A percentile compares a stretch with the other conserved stretches of the same genome.
Evolutionary conservation across 2,797 vertebrate species (phyloP).

Genomic region (Acipenser oxyrinchus): DNA sequence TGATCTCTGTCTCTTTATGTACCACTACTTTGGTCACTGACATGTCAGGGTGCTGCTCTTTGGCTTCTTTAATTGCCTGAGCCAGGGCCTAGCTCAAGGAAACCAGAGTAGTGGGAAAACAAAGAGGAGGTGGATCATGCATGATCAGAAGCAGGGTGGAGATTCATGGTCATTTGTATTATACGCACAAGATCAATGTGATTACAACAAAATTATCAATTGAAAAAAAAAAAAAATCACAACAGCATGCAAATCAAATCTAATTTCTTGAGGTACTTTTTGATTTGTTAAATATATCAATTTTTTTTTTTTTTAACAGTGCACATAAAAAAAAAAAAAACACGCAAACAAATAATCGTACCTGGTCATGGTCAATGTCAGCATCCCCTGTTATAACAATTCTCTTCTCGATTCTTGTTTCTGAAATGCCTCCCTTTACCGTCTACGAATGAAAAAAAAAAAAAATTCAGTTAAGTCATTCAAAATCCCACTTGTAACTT

Average conservation of each 20-base stretch:
- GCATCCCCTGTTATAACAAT: slow-evolving; percentile 95
- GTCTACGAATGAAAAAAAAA: slow-evolving; percentile 61
- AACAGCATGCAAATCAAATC: slow-evolving; percentile 6
- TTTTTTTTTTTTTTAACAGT: too few species aligned
- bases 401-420: slow-evolving; percentile 94
- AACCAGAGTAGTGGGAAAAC: slow-evolving; percentile 78
- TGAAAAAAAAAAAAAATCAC: background rate
- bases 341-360: slow-evolving; percentile 35
- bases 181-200: slow-evolving; percentile 46
- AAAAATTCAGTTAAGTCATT: too few species aligned
- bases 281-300: too few species aligned
- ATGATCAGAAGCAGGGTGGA: slow-evolving; percentile 68
- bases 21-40: slow-evolving; percentile 99
- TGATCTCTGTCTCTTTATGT: slow-evolving; percentile 99
- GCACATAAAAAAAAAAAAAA: too few species aligned
- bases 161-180: slow-evolving; percentile 57
- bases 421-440: slow-evolving; percentile 95
- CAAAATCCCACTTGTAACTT: too few species aligned
- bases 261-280: background rate
- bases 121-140: slow-evolving; percentile 81
- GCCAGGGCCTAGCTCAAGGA: slow-evolving; percentile 90
- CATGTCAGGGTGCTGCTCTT: slow-evolving; percentile 99
- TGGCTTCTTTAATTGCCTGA: slow-evolving; percentile 99
- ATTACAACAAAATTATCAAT: slow-evolving; percentile 31
- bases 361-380: slow-evolving; percentile 95